A percentile compares a stretch with the other conserved stretches of the same genome.
phyloP scores from a whole-genome alignment of 2,113 vertebrate species.

The Sander lucioperca region DNA sequence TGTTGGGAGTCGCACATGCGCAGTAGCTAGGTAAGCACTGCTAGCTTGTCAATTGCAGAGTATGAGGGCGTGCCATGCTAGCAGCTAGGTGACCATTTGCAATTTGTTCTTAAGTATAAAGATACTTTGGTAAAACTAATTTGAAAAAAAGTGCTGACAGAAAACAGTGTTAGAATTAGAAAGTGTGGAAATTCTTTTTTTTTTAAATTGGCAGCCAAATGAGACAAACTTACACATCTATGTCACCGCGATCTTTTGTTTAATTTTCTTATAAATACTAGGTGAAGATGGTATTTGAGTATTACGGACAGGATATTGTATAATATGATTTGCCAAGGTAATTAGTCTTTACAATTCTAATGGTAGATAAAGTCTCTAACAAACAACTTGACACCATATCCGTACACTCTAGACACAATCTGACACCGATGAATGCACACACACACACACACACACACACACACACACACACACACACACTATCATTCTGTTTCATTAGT shows the following conservation, averaged over 20 bases:
- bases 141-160: conserved; percentile 1
- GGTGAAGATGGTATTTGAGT: not conserved
- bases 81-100: too few species aligned
- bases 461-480: conserved; percentile 12
- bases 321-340: not conserved
- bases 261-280: not conserved
- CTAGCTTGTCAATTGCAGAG: too few species aligned
- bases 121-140: not conserved
- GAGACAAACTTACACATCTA: not conserved
- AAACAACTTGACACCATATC: conserved; percentile 39
- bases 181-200: not conserved
- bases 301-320: not conserved
- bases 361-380: conserved; percentile 27
- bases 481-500: conserved; percentile 77
- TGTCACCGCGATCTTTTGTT: not conserved
- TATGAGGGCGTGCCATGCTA: too few species aligned
- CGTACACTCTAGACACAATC: conserved; percentile 37
- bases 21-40: too few species aligned
- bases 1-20: too few species aligned
- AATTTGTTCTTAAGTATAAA: not conserved
- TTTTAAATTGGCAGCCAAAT: not conserved
- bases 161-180: not conserved
- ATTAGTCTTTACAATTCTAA: not conserved
- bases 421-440: conserved; percentile 39
- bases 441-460: conserved; percentile 22